phyloP scores from a whole-genome alignment of 2,113 vertebrate species.

The Chitala chitala region DNA sequence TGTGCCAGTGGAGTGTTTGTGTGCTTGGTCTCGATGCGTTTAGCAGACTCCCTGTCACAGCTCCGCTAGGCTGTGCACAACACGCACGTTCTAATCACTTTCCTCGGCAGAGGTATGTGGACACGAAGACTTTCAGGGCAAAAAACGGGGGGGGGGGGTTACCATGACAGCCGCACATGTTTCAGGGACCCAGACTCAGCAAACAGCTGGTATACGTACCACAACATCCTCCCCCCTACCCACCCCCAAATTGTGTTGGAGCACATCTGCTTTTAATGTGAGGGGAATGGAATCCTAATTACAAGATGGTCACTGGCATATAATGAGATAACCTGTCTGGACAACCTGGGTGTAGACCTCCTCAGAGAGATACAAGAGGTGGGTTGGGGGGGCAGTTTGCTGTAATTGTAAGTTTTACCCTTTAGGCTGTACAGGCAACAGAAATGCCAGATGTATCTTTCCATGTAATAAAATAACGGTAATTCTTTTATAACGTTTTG shows the following conservation, averaged over 20 bases:
- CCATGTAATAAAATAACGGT: no score
- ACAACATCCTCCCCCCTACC: conserved; percentile 37
- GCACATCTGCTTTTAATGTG: conserved; percentile 63
- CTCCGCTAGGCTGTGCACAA: neutral
- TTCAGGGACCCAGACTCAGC: conserved; percentile 25
- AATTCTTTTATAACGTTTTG: no score
- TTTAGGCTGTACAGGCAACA: no score
- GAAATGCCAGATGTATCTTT: no score
- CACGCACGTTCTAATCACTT: neutral
- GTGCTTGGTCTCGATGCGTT: neutral
- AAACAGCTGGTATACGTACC: conserved; percentile 63
- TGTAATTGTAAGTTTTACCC: no score
- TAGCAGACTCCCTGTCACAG: neutral
- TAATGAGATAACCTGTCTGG: conserved; percentile 37
- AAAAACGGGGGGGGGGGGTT: neutral
- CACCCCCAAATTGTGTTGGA: conserved; percentile 41
- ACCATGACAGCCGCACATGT: conserved; percentile 49
- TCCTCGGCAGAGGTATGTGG: neutral
- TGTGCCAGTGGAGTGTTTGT: neutral
- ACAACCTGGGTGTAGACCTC: neutral
- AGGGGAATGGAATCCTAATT: conserved; percentile 60
- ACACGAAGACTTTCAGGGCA: conserved; percentile 44
- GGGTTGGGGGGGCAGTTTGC: neutral
- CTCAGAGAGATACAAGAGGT: neutral
- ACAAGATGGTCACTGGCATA: conserved; percentile 55